Conservation (phyloP, 53 echinoderm and acorn worm genomes). For the Echinometra lucunter region DNA sequence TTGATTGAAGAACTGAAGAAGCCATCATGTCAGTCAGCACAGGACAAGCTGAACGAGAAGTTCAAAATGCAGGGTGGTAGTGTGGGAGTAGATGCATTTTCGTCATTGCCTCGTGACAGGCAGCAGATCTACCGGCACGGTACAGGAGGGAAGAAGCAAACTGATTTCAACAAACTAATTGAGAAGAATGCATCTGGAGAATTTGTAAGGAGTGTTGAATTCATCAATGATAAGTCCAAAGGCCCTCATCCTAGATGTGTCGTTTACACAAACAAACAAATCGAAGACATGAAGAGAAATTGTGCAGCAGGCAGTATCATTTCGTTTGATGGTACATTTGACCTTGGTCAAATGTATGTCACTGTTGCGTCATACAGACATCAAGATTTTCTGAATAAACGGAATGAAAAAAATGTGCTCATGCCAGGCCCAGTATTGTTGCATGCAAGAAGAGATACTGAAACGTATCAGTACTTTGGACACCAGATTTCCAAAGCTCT, state of each 20-base stretch:
- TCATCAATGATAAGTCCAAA: slow-evolving; percentile 14
- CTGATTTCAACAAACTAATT: slow-evolving; percentile 2
- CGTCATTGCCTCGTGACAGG: not conserved
- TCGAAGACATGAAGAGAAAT: not conserved
- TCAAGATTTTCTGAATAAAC: not conserved
- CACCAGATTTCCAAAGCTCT: slow-evolving; percentile 42
- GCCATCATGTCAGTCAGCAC: slow-evolving; percentile 24
- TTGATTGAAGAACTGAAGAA: slow-evolving; percentile 16
- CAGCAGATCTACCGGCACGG: slow-evolving; percentile 37
- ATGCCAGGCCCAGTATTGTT: slow-evolving; percentile 46
- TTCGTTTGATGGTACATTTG: slow-evolving; percentile 48
- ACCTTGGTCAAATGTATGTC: slow-evolving; percentile 24
- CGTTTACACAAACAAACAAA: slow-evolving; percentile 37
- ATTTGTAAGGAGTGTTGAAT: slow-evolving; percentile 48
- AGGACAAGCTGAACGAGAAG: slow-evolving; percentile 25
- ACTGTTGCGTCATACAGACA: slow-evolving; percentile 31
- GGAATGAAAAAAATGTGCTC: slow-evolving; percentile 29
- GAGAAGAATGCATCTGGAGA: slow-evolving; percentile 39
- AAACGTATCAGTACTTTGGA: slow-evolving; percentile 34
- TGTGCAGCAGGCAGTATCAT: slow-evolving; percentile 5
- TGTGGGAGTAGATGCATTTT: slow-evolving; percentile 3
- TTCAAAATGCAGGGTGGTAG: slow-evolving; percentile 33
- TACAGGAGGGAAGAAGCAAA: not conserved
- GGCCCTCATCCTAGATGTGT: slow-evolving; percentile 25
- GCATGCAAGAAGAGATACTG: slow-evolving; percentile 10